phyloP scores from a whole-genome alignment of 2,113 vertebrate species.

The Loxodonta africana region DNA sequence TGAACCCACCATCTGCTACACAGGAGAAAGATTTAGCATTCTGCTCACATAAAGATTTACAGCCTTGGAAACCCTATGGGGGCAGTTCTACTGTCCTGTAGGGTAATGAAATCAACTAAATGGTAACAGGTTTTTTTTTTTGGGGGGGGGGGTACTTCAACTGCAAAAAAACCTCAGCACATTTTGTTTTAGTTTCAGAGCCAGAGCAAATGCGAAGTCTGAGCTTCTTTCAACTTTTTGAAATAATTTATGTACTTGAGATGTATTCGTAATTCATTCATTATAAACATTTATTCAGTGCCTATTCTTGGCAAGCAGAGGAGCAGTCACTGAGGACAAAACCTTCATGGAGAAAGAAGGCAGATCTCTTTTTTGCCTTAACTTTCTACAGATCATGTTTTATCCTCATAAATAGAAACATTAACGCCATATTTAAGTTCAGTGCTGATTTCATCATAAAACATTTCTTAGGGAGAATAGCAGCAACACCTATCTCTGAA shows the following conservation, averaged over 20 bases:
- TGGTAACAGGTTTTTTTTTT: neutral
- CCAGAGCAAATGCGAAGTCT: neutral
- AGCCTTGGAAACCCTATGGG: neutral
- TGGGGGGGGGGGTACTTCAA: neutral
- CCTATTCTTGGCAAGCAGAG: slow-evolving; percentile 1
- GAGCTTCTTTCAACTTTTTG: slow-evolving; percentile 14
- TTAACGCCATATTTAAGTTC: neutral
- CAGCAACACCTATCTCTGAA: slow-evolving; percentile 9
- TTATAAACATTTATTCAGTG: neutral
- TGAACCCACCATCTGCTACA: too few species aligned
- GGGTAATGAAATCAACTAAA: neutral
- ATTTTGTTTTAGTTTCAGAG: slow-evolving; percentile 27
- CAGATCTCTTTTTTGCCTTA: neutral
- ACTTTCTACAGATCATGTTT: neutral
- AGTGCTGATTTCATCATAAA: neutral
- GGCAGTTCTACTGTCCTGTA: neutral
- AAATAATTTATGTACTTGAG: slow-evolving; percentile 27
- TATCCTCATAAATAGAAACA: neutral
- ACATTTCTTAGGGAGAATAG: slow-evolving; percentile 33
- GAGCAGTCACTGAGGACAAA: neutral
- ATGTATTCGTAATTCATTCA: slow-evolving; percentile 36
- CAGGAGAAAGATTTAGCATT: neutral
- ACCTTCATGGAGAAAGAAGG: neutral
- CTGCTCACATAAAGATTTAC: neutral
- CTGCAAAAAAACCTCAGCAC: neutral